Evolutionary conservation across 2,113 vertebrate species (phyloP).

Genomic region (Pardalotus punctatus): DNA sequence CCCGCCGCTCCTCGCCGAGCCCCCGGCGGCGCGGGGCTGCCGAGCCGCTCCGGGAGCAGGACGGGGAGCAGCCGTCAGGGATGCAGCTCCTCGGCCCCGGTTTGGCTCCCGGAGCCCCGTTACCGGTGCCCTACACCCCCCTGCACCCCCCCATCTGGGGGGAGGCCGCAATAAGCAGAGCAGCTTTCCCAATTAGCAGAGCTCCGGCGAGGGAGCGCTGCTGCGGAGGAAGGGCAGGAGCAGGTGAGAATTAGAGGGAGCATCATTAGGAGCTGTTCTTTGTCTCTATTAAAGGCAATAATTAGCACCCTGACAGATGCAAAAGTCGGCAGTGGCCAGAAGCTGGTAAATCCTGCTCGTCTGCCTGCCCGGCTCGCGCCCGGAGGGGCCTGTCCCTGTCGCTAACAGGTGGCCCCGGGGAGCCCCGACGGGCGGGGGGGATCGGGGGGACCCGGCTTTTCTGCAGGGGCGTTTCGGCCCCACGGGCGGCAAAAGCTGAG

Average conservation of each 20-base stretch:
- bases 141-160: neutral
- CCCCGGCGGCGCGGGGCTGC: no score
- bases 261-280: conserved; percentile 67
- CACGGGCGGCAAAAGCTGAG: neutral
- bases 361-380: neutral
- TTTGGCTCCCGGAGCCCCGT: neutral
- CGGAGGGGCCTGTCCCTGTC: neutral
- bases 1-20: neutral
- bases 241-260: conserved; percentile 66
- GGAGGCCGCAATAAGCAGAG: neutral
- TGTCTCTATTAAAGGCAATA: conserved; percentile 66
- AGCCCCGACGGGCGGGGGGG: neutral
- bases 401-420: conserved; percentile 41
- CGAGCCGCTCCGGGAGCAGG: neutral
- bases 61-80: neutral
- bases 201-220: conserved; percentile 5
- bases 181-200: conserved; percentile 59
- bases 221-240: conserved; percentile 42
- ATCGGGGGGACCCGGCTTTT: neutral
- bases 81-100: rapidly evolving
- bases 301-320: conserved; percentile 70
- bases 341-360: neutral
- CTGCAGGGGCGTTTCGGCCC: neutral
- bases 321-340: conserved; percentile 32
- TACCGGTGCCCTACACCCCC: neutral